Evolutionary conservation across 2,797 vertebrate species (phyloP), one percentile per base, ranked within the genome.

Genomic region (Melanotaenia nigrans): DNA sequence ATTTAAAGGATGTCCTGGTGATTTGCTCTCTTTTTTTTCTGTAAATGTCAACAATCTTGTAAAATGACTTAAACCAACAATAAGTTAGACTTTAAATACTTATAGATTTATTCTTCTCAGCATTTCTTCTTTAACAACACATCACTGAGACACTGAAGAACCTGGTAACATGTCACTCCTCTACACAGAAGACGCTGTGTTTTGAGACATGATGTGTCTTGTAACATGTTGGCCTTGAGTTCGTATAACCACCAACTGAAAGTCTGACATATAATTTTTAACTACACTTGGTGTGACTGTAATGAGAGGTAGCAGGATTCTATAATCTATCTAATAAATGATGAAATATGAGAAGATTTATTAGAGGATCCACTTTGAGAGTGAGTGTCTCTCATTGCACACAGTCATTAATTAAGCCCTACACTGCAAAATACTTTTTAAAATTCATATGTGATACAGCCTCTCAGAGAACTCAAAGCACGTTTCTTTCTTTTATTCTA

Each of bases 331-430:
- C 53, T 60, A 53, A 80, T 78, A 82, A 80, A 85, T 73, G 45
- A 80, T 76, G 53, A 85, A 82, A 83, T 80, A 68, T 75, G 69
- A 65, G 62, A 70, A 75, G 33, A 79, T 62, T 11, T 83, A 78
- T 78, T 42, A 79, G 30, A 59, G 36, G 42, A 84, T 71, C 63
- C 64, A 71, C 82, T 30, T 62, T 63, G 62, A 62, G 74, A 77
- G 72, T 9, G 10, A 69, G 64, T 20, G 9, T 75, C 78, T 35
- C 73, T 68, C 25, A 5, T 45, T 75, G 80, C 64, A 40, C 69
- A 71, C 18, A 33, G 77, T 78, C 68, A 81, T 89, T 83, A 85
- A 87, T 83, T 86, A 87, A 79, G 73, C 47, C 56, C 47, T 79
- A 66, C 33, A 55, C 65, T 60, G 70, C 45, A 79, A 86, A 79